These are phyloP conservation scores for Alviniconcha strummeri DNA, from an alignment of 2,888 invertebrate genomes.

Conservation along the genomic window DNA sequence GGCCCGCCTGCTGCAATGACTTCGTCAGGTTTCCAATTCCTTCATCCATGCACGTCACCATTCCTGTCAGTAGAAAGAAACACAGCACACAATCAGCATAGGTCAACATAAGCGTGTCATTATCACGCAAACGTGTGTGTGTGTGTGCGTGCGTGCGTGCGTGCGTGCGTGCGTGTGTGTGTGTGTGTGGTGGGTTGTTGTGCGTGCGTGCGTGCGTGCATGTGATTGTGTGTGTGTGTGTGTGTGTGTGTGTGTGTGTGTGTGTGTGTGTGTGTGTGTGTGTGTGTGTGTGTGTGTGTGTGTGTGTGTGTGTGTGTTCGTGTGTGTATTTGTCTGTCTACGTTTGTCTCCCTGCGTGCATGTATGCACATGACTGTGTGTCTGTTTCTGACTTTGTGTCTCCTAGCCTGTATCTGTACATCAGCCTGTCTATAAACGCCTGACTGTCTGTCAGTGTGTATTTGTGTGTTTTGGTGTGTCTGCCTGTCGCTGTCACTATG, in stretches of 20 bases:
- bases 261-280: background rate
- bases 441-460: no score
- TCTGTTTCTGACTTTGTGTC: background rate
- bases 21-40: constrained; percentile 86
- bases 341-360: background rate
- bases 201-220: background rate
- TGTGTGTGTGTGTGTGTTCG: background rate
- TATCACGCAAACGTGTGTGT: no score
- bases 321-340: background rate
- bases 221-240: background rate
- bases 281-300: background rate
- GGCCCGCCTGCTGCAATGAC: constrained; percentile 80
- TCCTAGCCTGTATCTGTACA: no score
- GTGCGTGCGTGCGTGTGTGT: no score
- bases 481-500: no score
- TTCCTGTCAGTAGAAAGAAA: constrained; percentile 72
- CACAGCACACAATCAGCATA: no score
- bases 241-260: background rate
- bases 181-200: background rate
- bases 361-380: background rate
- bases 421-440: no score
- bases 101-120: no score
- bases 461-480: no score
- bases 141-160: no score
- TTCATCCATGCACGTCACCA: constrained; percentile 89